Base-by-base conservation (phyloP, 1,140 invertebrate species). In the Doryteuthis pealeii region DNA sequence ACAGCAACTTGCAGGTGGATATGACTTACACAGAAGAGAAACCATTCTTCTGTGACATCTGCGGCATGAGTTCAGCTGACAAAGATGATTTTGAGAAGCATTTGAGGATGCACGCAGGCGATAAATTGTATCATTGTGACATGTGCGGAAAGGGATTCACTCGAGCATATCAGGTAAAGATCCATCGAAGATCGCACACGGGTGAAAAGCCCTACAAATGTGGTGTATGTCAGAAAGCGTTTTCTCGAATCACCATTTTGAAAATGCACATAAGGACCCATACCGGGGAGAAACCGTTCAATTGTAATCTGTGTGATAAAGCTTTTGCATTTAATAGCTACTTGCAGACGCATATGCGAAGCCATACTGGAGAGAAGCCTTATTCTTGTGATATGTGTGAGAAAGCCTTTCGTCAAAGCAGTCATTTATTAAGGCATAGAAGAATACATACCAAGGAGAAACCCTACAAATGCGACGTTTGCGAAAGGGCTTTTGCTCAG, bases 131-230 rank as follows among this genome's bases (percentile, higher is more conserved):
- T 40, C 33, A 67, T 43, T 77, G 76, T 70, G 40, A 58, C 10
- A 22, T 68, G 4, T 77, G 76, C 49, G 73, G 71, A 6, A 31
- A 68, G n/a, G 45, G 40, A 28, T 77, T 77, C 32, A 62, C 70
- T 31, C 62, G 58, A 18, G 71, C 40, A 35, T 35, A 58, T 54
- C 58, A 71, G 26, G 31, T 74, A 35, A 66, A 40, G 54, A 76
- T 76, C 12, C 76, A 77, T 33, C 49, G 72, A 70, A 62, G 81
- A 33, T 73, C 68, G 6, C 81, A 82, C 71, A 76, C 77, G 15
- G 79, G 81, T 8, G 81, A 82, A 40, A 81, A 78, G 43, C 80
- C 80, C 2, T 77, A 78, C 71, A 30, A 35, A 22, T 82, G 81
- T 71, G 76, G 74, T 30, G 31, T 78, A 12, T 82, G 80, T 80